Evolutionary conservation across 2,113 vertebrate genomes (phyloP), one percentile per base, ranked within the genome.

Genomic region (Tachycineta bicolor): DNA sequence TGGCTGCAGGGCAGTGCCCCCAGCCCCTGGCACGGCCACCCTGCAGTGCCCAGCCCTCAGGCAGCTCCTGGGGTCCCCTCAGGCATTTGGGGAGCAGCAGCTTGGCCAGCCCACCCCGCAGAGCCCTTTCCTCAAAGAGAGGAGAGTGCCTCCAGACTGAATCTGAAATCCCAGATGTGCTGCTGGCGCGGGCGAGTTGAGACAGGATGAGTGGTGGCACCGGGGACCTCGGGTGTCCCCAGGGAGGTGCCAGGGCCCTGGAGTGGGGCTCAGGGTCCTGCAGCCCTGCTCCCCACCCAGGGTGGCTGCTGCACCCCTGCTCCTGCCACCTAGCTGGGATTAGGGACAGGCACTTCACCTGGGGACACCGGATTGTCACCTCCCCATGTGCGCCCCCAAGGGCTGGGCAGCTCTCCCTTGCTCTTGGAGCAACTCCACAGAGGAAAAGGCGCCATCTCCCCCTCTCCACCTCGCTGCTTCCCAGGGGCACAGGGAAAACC

Each of bases 11-110:
- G 63, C 83, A 60, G 44, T 19, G 58, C 31, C 58, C 58, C 14
- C 3, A 24, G 28, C 19, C 49, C 33, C 3, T 0, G 9, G 79
- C 83, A 67, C 0, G 0, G 22, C 47, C 31, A 41, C 34, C 44
- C 44, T 1, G 0, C 20, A 1, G 41, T 4, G 31, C 46, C 74
- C 4, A 43, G 41, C 41, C 12, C 41, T 43, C 41, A 28, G 43
- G 25, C 74, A 60, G 29, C 79, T 67, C 59, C 21, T 0, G 1
- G 47, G 26, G 49, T 43, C 33, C 67, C 58, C 86, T 52, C 23
- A 44, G 49, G 62, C 0, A 0, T 49, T 1, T 86, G 76, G 49
- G 85, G 75, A 59, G 83, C 37, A 12, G 68, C 50, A 71, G 43
- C 33, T 39, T 6, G 6, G 78, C 60, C 68, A 43, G 25, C 34